Percentiles rank a stretch among this genome's conserved stretches.
Evolutionary conservation across 2,113 vertebrate genomes (phyloP).

Genomic region (Pongo abelii): DNA sequence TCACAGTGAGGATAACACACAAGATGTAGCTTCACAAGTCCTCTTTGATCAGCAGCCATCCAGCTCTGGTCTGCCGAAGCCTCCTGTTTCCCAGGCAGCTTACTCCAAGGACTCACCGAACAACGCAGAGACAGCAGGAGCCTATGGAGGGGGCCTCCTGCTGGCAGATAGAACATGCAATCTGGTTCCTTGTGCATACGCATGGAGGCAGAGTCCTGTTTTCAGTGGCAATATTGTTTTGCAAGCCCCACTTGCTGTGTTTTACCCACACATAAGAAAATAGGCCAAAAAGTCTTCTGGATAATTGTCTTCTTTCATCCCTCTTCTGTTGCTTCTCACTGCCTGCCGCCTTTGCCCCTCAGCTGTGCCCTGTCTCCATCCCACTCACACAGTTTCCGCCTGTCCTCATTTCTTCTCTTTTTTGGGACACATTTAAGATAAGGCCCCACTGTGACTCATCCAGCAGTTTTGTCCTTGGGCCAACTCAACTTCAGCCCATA

Average conservation of each 20-base stretch:
- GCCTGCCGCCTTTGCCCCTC: background rate
- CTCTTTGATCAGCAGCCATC: background rate
- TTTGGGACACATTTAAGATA: background rate
- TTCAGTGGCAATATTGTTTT: background rate
- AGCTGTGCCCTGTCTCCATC: background rate
- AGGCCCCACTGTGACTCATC: background rate
- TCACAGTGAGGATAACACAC: background rate
- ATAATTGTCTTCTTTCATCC: background rate
- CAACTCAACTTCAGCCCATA: accelerated
- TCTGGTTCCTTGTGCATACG: too few relatives aligned
- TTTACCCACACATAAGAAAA: background rate
- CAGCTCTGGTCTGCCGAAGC: background rate
- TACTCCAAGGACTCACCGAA: background rate
- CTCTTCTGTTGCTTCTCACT: background rate
- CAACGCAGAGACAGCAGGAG: too few relatives aligned
- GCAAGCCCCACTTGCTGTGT: background rate
- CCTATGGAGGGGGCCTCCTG: accelerated
- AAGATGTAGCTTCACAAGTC: background rate
- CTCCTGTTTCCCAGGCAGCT: background rate
- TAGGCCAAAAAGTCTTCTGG: background rate
- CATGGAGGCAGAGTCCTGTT: accelerated
- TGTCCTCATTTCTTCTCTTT: background rate
- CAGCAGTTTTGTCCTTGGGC: background rate
- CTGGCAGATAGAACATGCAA: accelerated
- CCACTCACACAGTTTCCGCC: background rate